Conservation (phyloP, 2,113 vertebrate species). For the Serilophus lunatus region DNA sequence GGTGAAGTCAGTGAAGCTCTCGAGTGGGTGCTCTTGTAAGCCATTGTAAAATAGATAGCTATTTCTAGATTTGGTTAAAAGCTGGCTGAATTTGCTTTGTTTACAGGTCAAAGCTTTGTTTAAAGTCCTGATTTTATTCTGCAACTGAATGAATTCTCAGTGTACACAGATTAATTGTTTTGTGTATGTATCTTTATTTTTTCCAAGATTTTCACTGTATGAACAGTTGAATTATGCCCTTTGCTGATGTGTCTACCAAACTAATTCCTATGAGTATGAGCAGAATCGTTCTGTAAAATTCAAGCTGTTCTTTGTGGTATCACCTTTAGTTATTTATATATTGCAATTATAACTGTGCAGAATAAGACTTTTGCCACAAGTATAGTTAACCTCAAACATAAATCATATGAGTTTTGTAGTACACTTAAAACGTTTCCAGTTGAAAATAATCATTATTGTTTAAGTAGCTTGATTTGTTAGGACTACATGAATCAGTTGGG, state of each 20-base stretch:
- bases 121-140: constrained; percentile 77
- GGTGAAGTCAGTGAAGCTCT: constrained; percentile 63
- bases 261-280: constrained; percentile 75
- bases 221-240: constrained; percentile 74
- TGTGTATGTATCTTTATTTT: constrained; percentile 78
- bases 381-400: constrained; percentile 59
- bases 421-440: constrained; percentile 38
- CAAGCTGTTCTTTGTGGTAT: constrained; percentile 75
- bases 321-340: constrained; percentile 75
- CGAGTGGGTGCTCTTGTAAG: constrained; percentile 71
- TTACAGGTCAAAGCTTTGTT: constrained; percentile 80
- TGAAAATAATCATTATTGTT: constrained; percentile 68
- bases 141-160: constrained; percentile 77
- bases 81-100: constrained; percentile 76
- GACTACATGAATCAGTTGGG: constrained; percentile 49
- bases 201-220: constrained; percentile 74
- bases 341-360: constrained; percentile 75
- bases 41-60: constrained; percentile 75
- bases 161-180: constrained; percentile 77
- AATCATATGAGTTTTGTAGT: constrained; percentile 39
- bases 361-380: constrained; percentile 79
- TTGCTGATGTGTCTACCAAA: constrained; percentile 74
- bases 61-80: constrained; percentile 76
- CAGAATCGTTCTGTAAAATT: constrained; percentile 75
- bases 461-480: constrained; percentile 76